A percentile compares a stretch with the other conserved stretches of the same genome.
phyloP scores from a whole-genome alignment of 2,113 vertebrate species.

The Dipodomys spectabilis region DNA sequence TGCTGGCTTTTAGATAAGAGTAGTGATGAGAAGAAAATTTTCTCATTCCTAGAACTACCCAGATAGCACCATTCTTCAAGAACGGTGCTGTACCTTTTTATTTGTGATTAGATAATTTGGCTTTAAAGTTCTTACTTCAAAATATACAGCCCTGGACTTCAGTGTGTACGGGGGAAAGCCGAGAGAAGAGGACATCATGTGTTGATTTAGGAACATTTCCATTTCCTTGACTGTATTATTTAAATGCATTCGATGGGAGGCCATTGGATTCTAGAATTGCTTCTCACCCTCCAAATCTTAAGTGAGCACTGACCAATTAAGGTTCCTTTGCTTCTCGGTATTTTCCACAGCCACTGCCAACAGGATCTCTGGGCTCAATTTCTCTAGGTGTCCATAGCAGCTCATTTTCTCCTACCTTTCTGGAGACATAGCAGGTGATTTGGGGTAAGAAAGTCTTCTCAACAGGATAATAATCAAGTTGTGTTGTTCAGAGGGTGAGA shows the following conservation, averaged over 20 bases:
- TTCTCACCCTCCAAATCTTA: background rate
- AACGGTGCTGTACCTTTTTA: conserved; percentile 47
- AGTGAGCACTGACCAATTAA: background rate
- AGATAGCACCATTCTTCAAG: conserved; percentile 40
- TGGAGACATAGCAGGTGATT: background rate
- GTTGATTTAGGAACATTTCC: background rate
- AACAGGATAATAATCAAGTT: background rate
- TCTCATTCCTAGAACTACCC: conserved; percentile 52
- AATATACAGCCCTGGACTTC: conserved; percentile 23
- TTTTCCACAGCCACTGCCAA: background rate
- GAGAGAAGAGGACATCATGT: too few relatives aligned
- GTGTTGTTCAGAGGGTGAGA: background rate
- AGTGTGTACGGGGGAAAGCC: too few relatives aligned
- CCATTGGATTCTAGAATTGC: background rate
- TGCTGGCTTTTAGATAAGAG: conserved; percentile 52
- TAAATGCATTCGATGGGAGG: conserved; percentile 24
- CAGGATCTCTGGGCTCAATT: background rate
- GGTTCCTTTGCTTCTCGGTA: background rate
- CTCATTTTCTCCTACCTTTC: too few relatives aligned
- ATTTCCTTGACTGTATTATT: conserved; percentile 61
- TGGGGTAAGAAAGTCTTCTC: background rate
- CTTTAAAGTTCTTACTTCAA: conserved; percentile 68
- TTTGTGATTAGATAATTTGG: conserved; percentile 59
- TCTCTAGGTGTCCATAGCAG: background rate
- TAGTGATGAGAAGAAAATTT: conserved; percentile 68